Evolutionary conservation across 2,888 invertebrate genomes (phyloP), one percentile per base, ranked within the genome.

Genomic region (Luperina testacea): DNA sequence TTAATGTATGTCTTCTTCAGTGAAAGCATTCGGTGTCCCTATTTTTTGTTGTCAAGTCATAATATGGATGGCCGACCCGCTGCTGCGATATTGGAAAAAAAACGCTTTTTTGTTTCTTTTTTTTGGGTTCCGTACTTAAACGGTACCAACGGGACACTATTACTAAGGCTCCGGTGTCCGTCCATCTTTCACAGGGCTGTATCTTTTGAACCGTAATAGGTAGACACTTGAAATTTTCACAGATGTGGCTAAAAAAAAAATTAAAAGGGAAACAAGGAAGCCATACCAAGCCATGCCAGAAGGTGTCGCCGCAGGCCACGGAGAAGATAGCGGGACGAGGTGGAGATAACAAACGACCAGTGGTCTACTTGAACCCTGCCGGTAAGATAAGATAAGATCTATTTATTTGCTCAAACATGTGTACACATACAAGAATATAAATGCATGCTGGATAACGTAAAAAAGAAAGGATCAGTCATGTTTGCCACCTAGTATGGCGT

Each of bases 1-100:
- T 93, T 95, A 96, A 96, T 94, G 94, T 95, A 96, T 96, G 96
- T 96, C 96, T 96, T 96, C 95, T 96, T 96, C 94, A 95, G 93
- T 94, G 93, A 93, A 92, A 92, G 92, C 93, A 92, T 94, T 95
- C 95, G 95, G 95, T 95, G 96, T 96, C 94, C 96, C 92, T 95
- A 94, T 95, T 94, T 95, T 90, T 95, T 93, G 94, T 93, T 94
- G 95, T 95, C 95, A 92, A 91, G 89, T 90, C 86, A 89, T 89
- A 92, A 89, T 91, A 92, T 92, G 91, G 87, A 92, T 90, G 90
- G 94, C 86, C 91, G 90, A 92, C 96, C 95, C 88, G 95, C 96
- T 95, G 95, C 78, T 94, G 87, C 82, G 93, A 88, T 92, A 94
- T 94, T 92, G 94, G 92, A 93, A 94, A 94, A 94, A 89, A 89